Conservation (phyloP, 2,888 invertebrate species). For the Prenolepis imparis region DNA sequence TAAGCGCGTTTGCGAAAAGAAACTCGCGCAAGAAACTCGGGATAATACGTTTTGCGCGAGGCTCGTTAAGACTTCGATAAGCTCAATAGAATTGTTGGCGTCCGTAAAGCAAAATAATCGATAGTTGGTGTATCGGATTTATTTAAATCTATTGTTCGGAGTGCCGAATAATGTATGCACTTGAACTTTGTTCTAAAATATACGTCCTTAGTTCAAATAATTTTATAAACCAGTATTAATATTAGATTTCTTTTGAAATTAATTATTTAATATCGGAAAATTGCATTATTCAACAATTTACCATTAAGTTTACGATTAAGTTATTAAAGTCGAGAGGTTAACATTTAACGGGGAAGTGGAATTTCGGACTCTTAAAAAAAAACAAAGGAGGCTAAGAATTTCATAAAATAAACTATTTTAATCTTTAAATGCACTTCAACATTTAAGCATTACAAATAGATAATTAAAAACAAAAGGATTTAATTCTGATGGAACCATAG, state of each 20-base stretch:
- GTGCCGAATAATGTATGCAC: neutral
- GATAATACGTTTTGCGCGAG: slow-evolving; percentile 10
- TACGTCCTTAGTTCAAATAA: neutral
- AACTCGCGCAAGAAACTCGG: neutral
- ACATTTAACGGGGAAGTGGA: neutral
- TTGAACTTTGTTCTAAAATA: neutral
- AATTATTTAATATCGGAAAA: neutral
- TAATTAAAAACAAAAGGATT: neutral
- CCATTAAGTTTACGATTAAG: neutral
- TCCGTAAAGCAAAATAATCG: slow-evolving; percentile 13
- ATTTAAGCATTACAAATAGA: neutral
- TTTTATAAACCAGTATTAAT: neutral
- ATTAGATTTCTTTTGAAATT: neutral
- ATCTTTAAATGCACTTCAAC: neutral
- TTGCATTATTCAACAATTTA: neutral
- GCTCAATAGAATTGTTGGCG: slow-evolving; percentile 17
- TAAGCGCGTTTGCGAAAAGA: slow-evolving; percentile 25
- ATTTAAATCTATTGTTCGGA: neutral
- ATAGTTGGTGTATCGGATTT: slow-evolving; percentile 6
- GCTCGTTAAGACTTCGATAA: slow-evolving; percentile 23
- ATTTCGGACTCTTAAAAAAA: neutral
- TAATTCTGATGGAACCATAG: neutral
- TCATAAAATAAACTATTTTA: neutral
- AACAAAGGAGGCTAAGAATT: neutral
- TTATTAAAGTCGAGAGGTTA: neutral